Evolutionary conservation across 2,888 invertebrate species (phyloP).

Genomic region (Aphidoletes aphidimyza): DNA sequence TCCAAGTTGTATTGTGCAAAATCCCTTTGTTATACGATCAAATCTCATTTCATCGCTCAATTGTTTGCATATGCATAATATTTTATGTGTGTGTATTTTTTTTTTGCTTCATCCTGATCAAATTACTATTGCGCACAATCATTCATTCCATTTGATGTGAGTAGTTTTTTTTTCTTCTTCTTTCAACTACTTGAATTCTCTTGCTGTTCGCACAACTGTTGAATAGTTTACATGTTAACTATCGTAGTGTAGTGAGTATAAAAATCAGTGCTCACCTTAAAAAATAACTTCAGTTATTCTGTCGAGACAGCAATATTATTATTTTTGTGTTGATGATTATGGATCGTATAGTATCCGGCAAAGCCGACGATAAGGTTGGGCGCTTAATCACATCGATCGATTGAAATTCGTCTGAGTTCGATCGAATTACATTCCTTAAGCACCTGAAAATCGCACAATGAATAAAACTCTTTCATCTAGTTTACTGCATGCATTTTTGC

Average conservation of each 20-base stretch:
- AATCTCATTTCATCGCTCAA: background rate
- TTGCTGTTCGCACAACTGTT: too few relatives aligned
- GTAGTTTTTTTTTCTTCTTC: background rate
- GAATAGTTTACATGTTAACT: too few relatives aligned
- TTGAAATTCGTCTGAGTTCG: conserved; percentile 50
- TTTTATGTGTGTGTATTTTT: too few relatives aligned
- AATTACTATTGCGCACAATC: conserved; percentile 18
- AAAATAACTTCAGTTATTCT: background rate
- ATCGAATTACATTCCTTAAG: conserved; percentile 12
- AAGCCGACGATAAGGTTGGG: conserved; percentile 14
- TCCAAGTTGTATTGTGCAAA: conserved; percentile 11
- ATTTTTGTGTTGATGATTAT: background rate
- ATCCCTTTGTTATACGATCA: conserved; percentile 15
- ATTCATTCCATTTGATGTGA: background rate
- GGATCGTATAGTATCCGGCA: background rate
- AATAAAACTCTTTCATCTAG: background rate
- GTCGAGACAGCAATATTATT: background rate
- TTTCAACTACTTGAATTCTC: background rate
- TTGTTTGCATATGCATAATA: conserved; percentile 30
- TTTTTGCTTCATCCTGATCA: conserved; percentile 24
- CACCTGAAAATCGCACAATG: background rate
- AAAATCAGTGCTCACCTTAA: background rate
- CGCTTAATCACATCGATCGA: conserved; percentile 11
- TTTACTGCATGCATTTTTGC: background rate
- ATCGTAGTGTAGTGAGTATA: too few relatives aligned